Evolutionary conservation across 2,888 invertebrate species (phyloP).

Genomic region (Cantharis rufa): DNA sequence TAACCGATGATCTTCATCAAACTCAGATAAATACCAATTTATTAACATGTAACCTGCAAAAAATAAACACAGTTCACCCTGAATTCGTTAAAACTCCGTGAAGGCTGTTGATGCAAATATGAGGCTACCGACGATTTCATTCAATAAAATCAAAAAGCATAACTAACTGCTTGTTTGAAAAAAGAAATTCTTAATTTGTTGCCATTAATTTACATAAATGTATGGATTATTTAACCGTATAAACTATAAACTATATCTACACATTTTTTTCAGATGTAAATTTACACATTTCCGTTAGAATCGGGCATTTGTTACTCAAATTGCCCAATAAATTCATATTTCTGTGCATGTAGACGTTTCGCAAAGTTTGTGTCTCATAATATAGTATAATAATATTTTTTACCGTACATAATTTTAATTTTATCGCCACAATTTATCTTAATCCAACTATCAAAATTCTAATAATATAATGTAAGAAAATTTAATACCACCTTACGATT

Average conservation of each 20-base stretch:
- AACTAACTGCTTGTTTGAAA: conserved; percentile 35
- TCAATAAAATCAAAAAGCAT: conserved; percentile 47
- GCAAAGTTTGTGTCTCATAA: not conserved
- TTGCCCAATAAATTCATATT: not conserved
- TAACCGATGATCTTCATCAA: conserved; percentile 71
- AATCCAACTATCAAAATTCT: not conserved
- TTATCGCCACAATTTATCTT: not conserved
- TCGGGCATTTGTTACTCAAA: not conserved
- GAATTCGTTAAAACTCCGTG: conserved; percentile 21
- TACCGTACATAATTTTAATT: not conserved
- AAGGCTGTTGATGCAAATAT: conserved; percentile 47
- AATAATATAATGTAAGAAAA: not conserved
- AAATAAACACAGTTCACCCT: conserved; percentile 7
- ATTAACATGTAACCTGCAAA: conserved; percentile 86
- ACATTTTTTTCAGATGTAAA: not conserved
- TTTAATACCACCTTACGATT: not conserved
- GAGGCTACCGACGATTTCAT: conserved; percentile 39
- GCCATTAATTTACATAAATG: not conserved
- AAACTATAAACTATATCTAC: not conserved
- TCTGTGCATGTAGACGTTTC: not conserved
- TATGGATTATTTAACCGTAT: not conserved
- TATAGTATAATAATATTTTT: not conserved
- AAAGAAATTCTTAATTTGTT: not conserved
- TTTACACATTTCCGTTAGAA: not conserved
- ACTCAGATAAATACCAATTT: conserved; percentile 84